These are phyloP conservation scores for Actenoides hombroni DNA, from an alignment of 2,113 vertebrate genomes.

Conservation along the genomic window DNA sequence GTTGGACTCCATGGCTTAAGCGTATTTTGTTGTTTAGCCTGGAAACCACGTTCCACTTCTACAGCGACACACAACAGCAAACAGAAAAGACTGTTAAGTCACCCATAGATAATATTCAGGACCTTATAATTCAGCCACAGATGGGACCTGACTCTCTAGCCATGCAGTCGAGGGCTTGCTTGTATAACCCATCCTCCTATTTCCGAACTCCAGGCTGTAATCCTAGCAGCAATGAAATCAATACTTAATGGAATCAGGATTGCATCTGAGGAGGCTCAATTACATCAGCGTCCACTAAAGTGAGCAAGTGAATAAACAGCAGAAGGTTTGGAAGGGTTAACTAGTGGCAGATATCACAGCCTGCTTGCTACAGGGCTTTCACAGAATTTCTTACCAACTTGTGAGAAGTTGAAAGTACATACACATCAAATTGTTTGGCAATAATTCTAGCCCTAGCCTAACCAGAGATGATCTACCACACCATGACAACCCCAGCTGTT, in stretches of 20 bases:
- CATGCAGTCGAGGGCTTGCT: background rate
- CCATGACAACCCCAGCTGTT: background rate
- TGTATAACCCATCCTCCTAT: background rate
- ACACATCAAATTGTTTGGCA: background rate
- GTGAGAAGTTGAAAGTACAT: background rate
- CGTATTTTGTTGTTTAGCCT: background rate
- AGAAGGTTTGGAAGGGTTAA: background rate
- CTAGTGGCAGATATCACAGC: background rate
- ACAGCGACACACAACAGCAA: background rate
- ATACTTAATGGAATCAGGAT: background rate
- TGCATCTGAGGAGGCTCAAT: background rate
- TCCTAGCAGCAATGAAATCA: background rate
- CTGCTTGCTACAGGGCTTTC: background rate
- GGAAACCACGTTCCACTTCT: background rate
- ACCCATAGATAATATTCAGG: background rate
- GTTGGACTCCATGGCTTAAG: slow-evolving; percentile 79
- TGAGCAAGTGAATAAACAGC: background rate
- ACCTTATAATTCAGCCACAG: background rate
- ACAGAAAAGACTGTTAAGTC: background rate
- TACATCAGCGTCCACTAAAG: background rate
- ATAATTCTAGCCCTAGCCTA: background rate
- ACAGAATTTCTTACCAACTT: background rate
- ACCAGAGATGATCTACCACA: background rate
- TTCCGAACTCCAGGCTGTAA: background rate
- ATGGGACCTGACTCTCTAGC: background rate